Percentiles rank a stretch among this genome's conserved stretches.
Conservation (phyloP, 2,113 vertebrate species). For the Petromus typicus region DNA sequence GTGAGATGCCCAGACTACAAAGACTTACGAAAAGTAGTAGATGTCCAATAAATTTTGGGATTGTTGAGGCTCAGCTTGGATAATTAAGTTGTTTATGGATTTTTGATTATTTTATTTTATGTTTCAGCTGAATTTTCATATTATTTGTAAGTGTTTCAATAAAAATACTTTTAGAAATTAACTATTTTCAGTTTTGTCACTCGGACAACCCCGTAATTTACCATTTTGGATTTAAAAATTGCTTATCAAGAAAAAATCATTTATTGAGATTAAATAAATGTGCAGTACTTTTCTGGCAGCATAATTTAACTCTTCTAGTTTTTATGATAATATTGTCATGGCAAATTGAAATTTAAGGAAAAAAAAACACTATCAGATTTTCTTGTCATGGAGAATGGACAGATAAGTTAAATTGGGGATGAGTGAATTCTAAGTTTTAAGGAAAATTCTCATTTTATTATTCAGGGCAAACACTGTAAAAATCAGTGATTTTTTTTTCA, state of each 20-base stretch:
- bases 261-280: conserved; percentile 45
- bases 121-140: neutral
- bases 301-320: conserved; percentile 51
- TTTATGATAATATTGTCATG: conserved; percentile 25
- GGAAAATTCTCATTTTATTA: neutral
- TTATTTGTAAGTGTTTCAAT: neutral
- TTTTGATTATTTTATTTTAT: conserved; percentile 7
- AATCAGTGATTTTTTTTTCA: neutral
- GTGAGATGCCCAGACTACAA: neutral
- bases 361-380: conserved; percentile 36
- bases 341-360: conserved; percentile 1
- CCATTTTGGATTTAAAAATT: conserved; percentile 44
- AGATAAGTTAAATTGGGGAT: neutral
- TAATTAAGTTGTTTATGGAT: neutral
- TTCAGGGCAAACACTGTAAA: neutral
- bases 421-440: neutral
- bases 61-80: neutral
- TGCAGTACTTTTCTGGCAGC: conserved; percentile 47
- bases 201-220: conserved; percentile 57
- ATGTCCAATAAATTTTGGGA: neutral
- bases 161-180: conserved; percentile 29
- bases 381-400: conserved; percentile 7
- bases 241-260: conserved; percentile 36
- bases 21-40: neutral
- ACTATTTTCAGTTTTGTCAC: conserved; percentile 41